Conservation (phyloP, 2,888 invertebrate genomes). For the Tryphoninae sp. region DNA sequence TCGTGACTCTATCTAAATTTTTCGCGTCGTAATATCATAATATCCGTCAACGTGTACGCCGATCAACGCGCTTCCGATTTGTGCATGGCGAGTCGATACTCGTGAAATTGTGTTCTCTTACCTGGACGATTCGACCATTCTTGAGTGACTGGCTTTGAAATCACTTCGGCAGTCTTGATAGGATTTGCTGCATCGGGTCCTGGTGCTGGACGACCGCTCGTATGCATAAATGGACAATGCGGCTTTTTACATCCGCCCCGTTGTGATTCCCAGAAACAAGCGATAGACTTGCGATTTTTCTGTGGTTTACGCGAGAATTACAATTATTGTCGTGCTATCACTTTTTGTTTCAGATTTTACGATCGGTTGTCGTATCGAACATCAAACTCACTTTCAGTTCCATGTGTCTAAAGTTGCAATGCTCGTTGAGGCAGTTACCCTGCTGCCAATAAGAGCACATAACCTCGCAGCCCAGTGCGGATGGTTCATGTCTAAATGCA, state of each 20-base stretch:
- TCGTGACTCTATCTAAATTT: background rate
- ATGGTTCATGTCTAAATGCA: slow-evolving; percentile 92
- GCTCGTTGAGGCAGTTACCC: slow-evolving; percentile 89
- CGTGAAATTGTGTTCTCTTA: slow-evolving; percentile 57
- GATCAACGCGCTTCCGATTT: too few relatives aligned
- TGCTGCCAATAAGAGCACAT: slow-evolving; percentile 92
- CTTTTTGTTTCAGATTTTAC: background rate
- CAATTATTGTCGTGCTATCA: slow-evolving; percentile 1
- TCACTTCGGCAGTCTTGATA: slow-evolving; percentile 71
- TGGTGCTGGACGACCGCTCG: slow-evolving; percentile 70
- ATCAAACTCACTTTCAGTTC: slow-evolving; percentile 86
- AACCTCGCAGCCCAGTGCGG: slow-evolving; percentile 91
- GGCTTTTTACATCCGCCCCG: slow-evolving; percentile 92
- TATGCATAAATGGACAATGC: slow-evolving; percentile 92
- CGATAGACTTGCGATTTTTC: slow-evolving; percentile 92
- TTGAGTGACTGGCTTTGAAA: slow-evolving; percentile 74
- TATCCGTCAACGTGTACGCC: background rate
- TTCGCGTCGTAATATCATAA: background rate
- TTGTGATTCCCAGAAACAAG: slow-evolving; percentile 94
- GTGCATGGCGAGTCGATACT: background rate
- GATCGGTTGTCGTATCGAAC: background rate
- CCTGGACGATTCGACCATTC: slow-evolving; percentile 79
- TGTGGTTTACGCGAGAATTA: slow-evolving; percentile 74
- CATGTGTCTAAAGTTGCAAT: slow-evolving; percentile 93
- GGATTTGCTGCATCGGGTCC: slow-evolving; percentile 70